A percentile compares a stretch with the other conserved stretches of the same genome.
Conservation (phyloP, 2,797 vertebrate genomes). For the Harpagifer antarcticus region DNA sequence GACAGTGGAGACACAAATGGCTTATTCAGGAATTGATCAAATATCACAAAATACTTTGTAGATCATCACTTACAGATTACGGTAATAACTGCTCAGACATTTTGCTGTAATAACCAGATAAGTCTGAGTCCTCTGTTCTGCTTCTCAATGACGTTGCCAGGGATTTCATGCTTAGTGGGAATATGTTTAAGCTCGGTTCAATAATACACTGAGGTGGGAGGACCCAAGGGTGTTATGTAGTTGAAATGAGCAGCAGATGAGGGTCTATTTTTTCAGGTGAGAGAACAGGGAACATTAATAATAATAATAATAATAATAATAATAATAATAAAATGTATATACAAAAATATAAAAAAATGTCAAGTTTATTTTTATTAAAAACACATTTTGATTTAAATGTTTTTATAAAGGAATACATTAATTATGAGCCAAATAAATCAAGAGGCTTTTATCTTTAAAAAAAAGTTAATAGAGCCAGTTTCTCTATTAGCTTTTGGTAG, state of each 20-base stretch:
- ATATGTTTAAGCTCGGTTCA: slow-evolving; percentile 56
- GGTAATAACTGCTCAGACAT: slow-evolving; percentile 59
- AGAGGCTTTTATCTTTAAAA: too few species aligned
- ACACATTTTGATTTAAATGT: too few species aligned
- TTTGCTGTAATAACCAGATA: slow-evolving; percentile 62
- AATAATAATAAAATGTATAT: too few species aligned
- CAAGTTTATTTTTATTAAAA: too few species aligned
- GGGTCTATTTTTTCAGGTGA: slow-evolving; percentile 43
- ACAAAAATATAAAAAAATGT: too few species aligned
- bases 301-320: too few species aligned
- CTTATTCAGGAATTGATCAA: slow-evolving; percentile 37
- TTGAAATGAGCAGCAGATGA: slow-evolving; percentile 46
- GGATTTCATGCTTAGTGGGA: slow-evolving; percentile 61
- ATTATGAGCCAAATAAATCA: too few species aligned
- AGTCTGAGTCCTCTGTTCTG: slow-evolving; percentile 52
- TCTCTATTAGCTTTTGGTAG: too few species aligned
- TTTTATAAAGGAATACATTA: too few species aligned
- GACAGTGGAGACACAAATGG: slow-evolving; percentile 23
- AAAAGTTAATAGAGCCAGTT: too few species aligned
- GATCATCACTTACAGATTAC: slow-evolving; percentile 63
- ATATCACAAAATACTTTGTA: slow-evolving; percentile 55
- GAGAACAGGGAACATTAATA: slow-evolving; percentile 16
- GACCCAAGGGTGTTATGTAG: slow-evolving; percentile 56
- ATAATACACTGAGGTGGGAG: slow-evolving; percentile 49
- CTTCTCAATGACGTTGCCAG: slow-evolving; percentile 66